phyloP scores from a whole-genome alignment of 2,113 vertebrate species.

The Hemibagrus wyckioides region DNA sequence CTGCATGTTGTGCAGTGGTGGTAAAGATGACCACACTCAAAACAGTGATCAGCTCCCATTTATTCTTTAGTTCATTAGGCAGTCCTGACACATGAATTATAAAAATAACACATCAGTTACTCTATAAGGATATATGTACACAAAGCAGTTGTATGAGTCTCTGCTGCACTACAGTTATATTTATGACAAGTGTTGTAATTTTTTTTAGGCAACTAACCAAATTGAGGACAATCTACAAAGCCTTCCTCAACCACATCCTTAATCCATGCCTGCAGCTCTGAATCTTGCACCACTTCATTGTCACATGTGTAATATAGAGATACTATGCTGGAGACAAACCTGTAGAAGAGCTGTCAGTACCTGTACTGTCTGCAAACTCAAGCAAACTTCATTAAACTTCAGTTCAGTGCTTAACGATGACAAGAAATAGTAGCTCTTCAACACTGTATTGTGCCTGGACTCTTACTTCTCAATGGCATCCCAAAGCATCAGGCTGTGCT shows the following conservation, averaged over 20 bases:
- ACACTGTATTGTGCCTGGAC: not conserved
- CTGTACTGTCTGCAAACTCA: not conserved
- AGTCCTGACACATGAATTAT: constrained; percentile 58
- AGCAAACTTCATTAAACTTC: not conserved
- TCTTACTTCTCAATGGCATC: constrained; percentile 66
- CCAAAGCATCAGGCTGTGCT: constrained; percentile 62
- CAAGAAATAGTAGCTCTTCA: no score
- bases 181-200: not conserved
- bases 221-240: constrained; percentile 65
- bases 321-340: constrained; percentile 66
- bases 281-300: constrained; percentile 58
- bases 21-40: no score
- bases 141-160: not conserved
- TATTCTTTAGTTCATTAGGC: constrained; percentile 57
- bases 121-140: not conserved
- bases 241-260: constrained; percentile 65
- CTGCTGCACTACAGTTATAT: not conserved
- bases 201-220: constrained; percentile 59
- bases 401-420: not conserved
- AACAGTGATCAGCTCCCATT: constrained; percentile 67
- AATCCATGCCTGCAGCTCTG: constrained; percentile 73
- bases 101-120: not conserved
- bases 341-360: constrained; percentile 14
- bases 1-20: no score
- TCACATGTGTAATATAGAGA: no score